Evolutionary conservation across 1,140 invertebrate species (phyloP).

Genomic region (Megalonaias nervosa): DNA sequence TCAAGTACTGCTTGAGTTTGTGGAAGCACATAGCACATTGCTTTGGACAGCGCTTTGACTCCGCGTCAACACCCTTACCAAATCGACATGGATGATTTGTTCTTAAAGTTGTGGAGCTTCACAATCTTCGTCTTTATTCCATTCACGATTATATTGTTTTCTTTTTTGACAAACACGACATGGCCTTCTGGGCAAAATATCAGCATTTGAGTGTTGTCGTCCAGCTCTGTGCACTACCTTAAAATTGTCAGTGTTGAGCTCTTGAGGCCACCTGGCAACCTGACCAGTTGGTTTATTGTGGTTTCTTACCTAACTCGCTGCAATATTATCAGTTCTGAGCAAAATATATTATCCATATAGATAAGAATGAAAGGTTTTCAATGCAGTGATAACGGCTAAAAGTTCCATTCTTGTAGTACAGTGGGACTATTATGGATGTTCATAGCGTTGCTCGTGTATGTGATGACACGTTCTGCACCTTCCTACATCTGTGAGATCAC

Average conservation of each 20-base stretch:
- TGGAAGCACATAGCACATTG: too few species aligned
- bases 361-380: constrained; percentile 43
- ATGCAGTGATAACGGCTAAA: constrained; percentile 35
- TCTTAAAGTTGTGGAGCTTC: too few species aligned
- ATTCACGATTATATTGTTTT: too few species aligned
- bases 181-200: constrained; percentile 41
- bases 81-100: too few species aligned
- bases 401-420: constrained; percentile 53
- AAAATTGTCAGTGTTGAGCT: constrained; percentile 51
- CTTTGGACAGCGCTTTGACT: too few species aligned
- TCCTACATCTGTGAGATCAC: too few species aligned
- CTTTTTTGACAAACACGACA: constrained; percentile 1
- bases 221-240: constrained; percentile 54
- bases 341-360: constrained; percentile 44
- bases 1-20: too few species aligned
- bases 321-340: constrained; percentile 48
- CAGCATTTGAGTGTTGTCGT: constrained; percentile 52
- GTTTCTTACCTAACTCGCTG: constrained; percentile 47
- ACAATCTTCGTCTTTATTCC: too few species aligned
- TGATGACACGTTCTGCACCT: constrained; percentile 25
- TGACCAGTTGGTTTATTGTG: constrained; percentile 46
- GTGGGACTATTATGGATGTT: constrained; percentile 71
- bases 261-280: constrained; percentile 53
- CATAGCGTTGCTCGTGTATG: constrained; percentile 45
- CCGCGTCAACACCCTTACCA: too few species aligned